These are phyloP conservation scores for Myotis planiceps DNA, from an alignment of 2,797 vertebrate genomes.

Conservation along the genomic window DNA sequence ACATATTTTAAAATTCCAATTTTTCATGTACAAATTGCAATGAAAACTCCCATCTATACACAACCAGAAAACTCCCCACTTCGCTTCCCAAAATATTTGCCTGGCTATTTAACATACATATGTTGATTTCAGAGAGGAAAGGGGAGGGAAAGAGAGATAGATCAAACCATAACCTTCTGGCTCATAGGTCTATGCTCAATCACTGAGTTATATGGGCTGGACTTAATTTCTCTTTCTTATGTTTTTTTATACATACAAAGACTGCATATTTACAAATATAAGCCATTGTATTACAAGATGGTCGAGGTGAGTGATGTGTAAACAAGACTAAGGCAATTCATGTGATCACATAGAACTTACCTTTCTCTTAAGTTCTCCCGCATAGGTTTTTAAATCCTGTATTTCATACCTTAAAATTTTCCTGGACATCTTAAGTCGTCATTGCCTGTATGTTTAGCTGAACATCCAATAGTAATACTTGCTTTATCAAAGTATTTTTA, in stretches of 20 bases:
- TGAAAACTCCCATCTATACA: not conserved
- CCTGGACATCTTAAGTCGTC: not conserved
- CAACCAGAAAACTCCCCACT: not conserved
- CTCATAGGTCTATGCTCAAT: no score
- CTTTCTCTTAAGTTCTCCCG: not conserved
- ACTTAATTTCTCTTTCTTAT: not conserved
- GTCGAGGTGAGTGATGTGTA: not conserved
- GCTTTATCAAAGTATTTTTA: not conserved
- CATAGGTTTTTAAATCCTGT: not conserved
- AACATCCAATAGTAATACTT: not conserved
- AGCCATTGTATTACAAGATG: rapidly evolving
- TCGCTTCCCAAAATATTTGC: not conserved
- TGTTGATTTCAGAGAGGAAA: no score
- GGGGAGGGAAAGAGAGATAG: no score
- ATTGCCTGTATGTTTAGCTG: not conserved
- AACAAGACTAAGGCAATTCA: not conserved
- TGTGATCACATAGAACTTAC: not conserved
- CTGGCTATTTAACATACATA: not conserved
- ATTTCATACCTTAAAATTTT: not conserved
- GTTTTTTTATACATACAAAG: rapidly evolving
- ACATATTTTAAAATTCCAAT: not conserved
- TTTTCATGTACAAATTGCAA: not conserved
- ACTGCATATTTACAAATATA: not conserved
- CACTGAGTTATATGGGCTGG: no score
- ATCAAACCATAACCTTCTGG: no score